Evolutionary conservation across 2,888 invertebrate genomes (phyloP).

Genomic region (Mycalesis mineus): DNA sequence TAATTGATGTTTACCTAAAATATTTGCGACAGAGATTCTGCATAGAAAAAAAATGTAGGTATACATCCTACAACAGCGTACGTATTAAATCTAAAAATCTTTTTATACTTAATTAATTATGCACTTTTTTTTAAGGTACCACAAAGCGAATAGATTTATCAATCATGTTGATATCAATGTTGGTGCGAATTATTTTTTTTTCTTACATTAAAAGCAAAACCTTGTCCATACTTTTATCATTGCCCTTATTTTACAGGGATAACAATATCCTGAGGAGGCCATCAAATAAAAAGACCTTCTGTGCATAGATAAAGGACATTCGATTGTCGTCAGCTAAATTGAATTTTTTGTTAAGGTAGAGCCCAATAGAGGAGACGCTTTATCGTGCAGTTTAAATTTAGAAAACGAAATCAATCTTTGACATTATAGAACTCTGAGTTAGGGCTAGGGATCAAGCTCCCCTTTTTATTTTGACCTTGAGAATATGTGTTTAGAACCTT

Average conservation of each 20-base stretch:
- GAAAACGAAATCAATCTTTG: background rate
- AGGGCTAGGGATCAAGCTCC: background rate
- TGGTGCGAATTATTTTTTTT: no score
- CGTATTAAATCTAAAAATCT: no score
- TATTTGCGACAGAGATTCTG: background rate
- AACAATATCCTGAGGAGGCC: slow-evolving; percentile 60
- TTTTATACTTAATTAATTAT: no score
- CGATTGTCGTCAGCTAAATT: slow-evolving; percentile 70
- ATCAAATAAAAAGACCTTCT: slow-evolving; percentile 76
- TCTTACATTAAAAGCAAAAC: background rate
- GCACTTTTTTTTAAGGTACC: no score
- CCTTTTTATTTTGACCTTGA: no score
- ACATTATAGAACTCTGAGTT: no score
- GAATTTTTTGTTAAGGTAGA: slow-evolving; percentile 69
- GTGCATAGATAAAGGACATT: slow-evolving; percentile 75
- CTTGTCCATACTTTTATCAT: slow-evolving; percentile 47
- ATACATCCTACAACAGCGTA: no score
- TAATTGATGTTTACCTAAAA: slow-evolving; percentile 25
- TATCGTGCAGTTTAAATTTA: slow-evolving; percentile 20
- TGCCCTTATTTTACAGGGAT: slow-evolving; percentile 48
- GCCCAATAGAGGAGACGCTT: slow-evolving; percentile 61
- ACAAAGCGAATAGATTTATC: no score
- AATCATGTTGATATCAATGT: no score
- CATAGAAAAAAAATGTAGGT: no score
- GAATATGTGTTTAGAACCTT: no score